These are phyloP conservation scores for Lochmaea capreae DNA, from an alignment of 2,888 invertebrate genomes.

Conservation along the genomic window DNA sequence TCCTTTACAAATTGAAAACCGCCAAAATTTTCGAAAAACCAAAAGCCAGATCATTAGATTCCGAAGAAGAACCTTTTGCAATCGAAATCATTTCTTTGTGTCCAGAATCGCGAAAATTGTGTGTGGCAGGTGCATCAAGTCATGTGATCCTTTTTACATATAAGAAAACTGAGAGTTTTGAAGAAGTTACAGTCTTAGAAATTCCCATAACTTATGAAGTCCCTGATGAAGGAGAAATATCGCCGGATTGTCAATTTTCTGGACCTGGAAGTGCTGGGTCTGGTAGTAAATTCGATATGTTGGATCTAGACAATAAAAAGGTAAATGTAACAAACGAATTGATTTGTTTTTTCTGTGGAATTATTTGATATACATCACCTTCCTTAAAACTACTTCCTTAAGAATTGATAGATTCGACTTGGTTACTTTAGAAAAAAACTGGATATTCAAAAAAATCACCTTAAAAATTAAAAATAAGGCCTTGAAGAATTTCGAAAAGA, in stretches of 20 bases:
- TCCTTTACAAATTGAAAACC: constrained; percentile 97
- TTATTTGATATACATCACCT: not conserved
- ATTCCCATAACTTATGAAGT: constrained; percentile 88
- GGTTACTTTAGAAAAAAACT: no score
- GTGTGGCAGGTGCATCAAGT: constrained; percentile 90
- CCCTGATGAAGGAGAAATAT: constrained; percentile 82
- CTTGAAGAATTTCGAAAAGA: no score
- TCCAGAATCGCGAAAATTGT: constrained; percentile 90
- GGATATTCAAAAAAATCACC: no score
- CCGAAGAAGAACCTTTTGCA: constrained; percentile 89
- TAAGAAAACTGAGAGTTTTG: constrained; percentile 88
- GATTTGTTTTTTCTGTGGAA: not conserved
- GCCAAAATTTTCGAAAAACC: constrained; percentile 89
- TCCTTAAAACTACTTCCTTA: not conserved
- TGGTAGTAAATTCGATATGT: constrained; percentile 60
- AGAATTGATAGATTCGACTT: not conserved
- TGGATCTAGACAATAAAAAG: constrained; percentile 68
- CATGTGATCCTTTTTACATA: constrained; percentile 97
- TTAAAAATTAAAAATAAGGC: no score
- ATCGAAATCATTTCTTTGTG: constrained; percentile 92
- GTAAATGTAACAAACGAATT: constrained; percentile 55
- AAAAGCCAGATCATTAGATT: constrained; percentile 73
- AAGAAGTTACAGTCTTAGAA: constrained; percentile 77
- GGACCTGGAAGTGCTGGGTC: constrained; percentile 63
- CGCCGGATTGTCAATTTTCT: constrained; percentile 82